These are phyloP conservation scores for Phyllostomus discolor DNA, from an alignment of 2,113 vertebrate species.

Conservation along the genomic window DNA sequence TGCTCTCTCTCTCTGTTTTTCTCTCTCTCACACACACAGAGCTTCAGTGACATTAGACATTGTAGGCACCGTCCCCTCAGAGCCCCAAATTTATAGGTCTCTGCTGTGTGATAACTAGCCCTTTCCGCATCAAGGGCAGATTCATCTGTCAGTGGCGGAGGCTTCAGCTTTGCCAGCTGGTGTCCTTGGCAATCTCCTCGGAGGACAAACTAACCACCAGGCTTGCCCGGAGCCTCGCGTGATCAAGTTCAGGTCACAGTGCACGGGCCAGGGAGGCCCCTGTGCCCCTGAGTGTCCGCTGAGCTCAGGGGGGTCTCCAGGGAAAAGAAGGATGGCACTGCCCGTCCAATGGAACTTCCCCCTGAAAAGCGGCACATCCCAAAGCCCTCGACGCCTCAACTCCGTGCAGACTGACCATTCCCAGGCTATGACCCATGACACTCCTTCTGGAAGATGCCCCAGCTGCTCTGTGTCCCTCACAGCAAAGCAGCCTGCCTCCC, in stretches of 20 bases:
- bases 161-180: background rate
- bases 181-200: constrained; percentile 23
- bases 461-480: background rate
- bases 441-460: background rate
- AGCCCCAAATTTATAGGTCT: background rate
- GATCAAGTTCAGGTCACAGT: background rate
- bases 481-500: background rate
- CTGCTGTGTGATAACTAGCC: background rate
- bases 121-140: background rate
- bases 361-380: background rate
- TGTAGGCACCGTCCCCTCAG: background rate
- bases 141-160: background rate
- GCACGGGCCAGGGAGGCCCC: background rate
- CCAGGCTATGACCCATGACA: background rate
- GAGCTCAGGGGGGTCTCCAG: background rate
- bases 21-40: background rate
- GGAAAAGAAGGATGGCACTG: background rate
- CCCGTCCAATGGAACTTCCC: background rate
- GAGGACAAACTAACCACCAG: background rate
- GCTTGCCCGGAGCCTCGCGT: background rate
- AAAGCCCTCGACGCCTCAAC: background rate
- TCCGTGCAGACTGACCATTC: background rate
- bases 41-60: background rate
- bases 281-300: background rate
- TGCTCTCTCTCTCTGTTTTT: background rate